Percentiles rank a stretch among this genome's conserved stretches.
Evolutionary conservation across 2,888 invertebrate genomes (phyloP).

Genomic region (Agrotis exclamationis): DNA sequence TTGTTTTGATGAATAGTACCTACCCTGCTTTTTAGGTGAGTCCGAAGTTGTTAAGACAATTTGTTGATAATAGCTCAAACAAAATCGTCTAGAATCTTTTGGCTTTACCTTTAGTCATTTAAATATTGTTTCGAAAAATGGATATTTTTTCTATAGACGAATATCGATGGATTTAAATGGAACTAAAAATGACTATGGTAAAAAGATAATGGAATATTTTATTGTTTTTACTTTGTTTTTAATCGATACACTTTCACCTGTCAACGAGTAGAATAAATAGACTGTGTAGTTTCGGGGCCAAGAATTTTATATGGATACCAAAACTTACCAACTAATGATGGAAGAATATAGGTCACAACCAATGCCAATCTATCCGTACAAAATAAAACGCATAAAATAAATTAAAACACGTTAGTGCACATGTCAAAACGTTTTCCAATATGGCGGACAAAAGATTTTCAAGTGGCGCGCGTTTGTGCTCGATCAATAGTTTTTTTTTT

Average conservation of each 20-base stretch:
- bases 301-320: no score
- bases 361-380: not conserved
- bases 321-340: not conserved
- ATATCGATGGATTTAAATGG: not conserved
- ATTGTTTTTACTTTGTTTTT: no score
- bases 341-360: not conserved
- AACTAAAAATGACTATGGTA: not conserved
- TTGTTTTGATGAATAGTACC: slow-evolving; percentile 27
- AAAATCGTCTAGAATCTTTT: not conserved
- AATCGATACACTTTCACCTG: no score
- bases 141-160: not conserved
- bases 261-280: no score
- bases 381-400: slow-evolving; percentile 40
- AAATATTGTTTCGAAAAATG: not conserved
- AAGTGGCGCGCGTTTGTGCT: slow-evolving; percentile 86
- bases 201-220: no score
- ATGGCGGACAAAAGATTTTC: slow-evolving; percentile 88
- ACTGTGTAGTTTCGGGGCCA: no score
- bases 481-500: slow-evolving; percentile 89
- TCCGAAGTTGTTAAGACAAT: not conserved
- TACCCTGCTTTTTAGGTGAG: not conserved
- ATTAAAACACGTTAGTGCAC: slow-evolving; percentile 77
- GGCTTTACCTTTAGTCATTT: not conserved
- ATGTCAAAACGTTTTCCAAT: slow-evolving; percentile 87
- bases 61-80: not conserved